A percentile compares a stretch with the other conserved stretches of the same genome.
phyloP scores from a whole-genome alignment of 2,797 vertebrate species.

The Zalophus californianus region DNA sequence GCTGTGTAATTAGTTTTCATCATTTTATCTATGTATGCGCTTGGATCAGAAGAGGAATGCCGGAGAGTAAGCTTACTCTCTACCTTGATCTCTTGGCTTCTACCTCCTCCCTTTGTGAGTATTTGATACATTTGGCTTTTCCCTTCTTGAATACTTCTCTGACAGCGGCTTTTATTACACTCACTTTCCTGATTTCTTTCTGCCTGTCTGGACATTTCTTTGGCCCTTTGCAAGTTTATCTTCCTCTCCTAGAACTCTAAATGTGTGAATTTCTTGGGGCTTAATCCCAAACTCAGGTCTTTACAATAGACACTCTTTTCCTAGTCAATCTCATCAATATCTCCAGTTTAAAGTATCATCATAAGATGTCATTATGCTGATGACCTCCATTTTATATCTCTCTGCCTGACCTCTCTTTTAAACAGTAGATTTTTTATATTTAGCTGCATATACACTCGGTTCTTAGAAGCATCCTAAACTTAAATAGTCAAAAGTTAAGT shows the following conservation, averaged over 20 bases:
- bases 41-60: neutral
- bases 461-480: neutral
- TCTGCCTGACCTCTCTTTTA: neutral
- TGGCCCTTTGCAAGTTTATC: neutral
- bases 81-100: neutral
- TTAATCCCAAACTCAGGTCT: neutral
- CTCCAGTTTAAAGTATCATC: neutral
- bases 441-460: neutral
- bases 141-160: neutral
- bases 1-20: neutral
- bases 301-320: neutral
- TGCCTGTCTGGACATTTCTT: neutral
- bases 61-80: neutral
- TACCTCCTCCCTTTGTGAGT: neutral
- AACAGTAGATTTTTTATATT: neutral
- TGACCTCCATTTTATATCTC: neutral
- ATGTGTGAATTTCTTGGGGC: neutral
- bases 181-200: neutral
- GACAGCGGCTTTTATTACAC: neutral
- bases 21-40: neutral
- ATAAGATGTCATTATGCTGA: neutral
- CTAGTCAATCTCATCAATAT: neutral
- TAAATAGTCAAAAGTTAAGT: neutral
- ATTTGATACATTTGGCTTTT: neutral
- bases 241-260: neutral